Percentiles rank a stretch among this genome's conserved stretches.
phyloP scores from a whole-genome alignment of 1,140 invertebrate genomes.

The Drosophila oshimai region DNA sequence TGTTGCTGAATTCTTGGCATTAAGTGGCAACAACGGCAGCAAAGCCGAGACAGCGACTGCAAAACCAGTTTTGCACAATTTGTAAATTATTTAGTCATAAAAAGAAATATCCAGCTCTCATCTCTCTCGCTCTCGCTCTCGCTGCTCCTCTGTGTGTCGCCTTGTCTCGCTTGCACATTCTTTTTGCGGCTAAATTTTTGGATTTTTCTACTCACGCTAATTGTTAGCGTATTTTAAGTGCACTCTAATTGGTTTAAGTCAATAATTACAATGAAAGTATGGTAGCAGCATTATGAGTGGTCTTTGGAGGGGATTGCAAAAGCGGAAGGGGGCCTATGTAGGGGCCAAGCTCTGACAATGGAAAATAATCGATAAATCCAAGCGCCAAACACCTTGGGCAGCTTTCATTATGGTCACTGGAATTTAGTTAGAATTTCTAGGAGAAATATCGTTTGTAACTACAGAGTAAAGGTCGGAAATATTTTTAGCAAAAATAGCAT shows the following conservation, averaged over 20 bases:
- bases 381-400: slow-evolving; percentile 23
- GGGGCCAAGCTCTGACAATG: slow-evolving; percentile 22
- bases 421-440: slow-evolving; percentile 14
- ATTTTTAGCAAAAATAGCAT: neutral
- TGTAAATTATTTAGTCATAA: slow-evolving; percentile 73
- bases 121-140: neutral
- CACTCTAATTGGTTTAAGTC: slow-evolving; percentile 54
- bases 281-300: slow-evolving; percentile 7
- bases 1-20: slow-evolving; percentile 39
- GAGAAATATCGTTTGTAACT: neutral
- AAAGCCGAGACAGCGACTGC: neutral
- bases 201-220: slow-evolving; percentile 33
- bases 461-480: neutral
- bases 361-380: slow-evolving; percentile 27
- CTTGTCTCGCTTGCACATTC: slow-evolving; percentile 4
- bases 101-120: slow-evolving; percentile 30
- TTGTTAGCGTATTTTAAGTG: slow-evolving; percentile 48
- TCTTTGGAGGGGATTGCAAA: neutral
- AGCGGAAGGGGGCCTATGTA: neutral
- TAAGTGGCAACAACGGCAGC: slow-evolving; percentile 20
- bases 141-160: neutral
- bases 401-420: slow-evolving; percentile 2
- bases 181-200: slow-evolving; percentile 3
- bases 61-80: slow-evolving; percentile 68
- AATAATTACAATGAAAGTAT: slow-evolving; percentile 49